Evolutionary conservation across 2,888 invertebrate genomes (phyloP), one percentile per base, ranked within the genome.

Genomic region (Coecobrya sp.): DNA sequence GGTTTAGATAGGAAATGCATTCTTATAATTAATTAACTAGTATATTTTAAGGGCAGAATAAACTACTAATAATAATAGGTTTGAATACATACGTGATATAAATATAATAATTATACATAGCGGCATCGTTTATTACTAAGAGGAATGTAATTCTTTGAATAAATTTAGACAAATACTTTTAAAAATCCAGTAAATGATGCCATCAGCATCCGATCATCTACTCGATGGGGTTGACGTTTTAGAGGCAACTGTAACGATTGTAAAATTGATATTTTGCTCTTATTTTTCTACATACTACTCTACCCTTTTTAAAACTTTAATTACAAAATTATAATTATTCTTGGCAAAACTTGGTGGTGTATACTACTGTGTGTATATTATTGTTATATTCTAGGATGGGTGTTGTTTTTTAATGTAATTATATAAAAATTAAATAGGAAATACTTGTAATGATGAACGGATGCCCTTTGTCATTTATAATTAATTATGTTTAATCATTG

Each of bases 231-330:
- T 30, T 70, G n/a, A 49, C 49, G 49, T 49, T 49, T n/a, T 49
- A 42, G 10, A 70, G 0, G 73, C 45, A 42, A n/a, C n/a, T n/a
- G 19, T 49, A 45, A 45, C 45, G 73, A 76, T 76, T 22, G 45
- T 76, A 76, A 45, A n/a, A 76, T 22, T 45, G 49, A 79, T 52
- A 79, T 79, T 79, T 79, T 79, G 79, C 79, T 82, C 62, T 82
- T 62, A 82, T 82, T 82, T 82, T 82, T 82, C 82, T 82, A 82
- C 82, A 82, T 42, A 82, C 22, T 30, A 79, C 79, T 27, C 52
- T 45, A 79, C 79, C 52, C 52, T 45, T 55, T 81, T 81, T 25
- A 55, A 62, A 62, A 82, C 62, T 62, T 82, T 19, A 81, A 81
- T 52, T 81, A 81, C 59, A 76, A 22, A 49, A 79, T 30, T 27